A percentile compares a stretch with the other conserved stretches of the same genome.
Conservation (phyloP, 2,113 vertebrate species). For the Cyrtonyx montezumae region DNA sequence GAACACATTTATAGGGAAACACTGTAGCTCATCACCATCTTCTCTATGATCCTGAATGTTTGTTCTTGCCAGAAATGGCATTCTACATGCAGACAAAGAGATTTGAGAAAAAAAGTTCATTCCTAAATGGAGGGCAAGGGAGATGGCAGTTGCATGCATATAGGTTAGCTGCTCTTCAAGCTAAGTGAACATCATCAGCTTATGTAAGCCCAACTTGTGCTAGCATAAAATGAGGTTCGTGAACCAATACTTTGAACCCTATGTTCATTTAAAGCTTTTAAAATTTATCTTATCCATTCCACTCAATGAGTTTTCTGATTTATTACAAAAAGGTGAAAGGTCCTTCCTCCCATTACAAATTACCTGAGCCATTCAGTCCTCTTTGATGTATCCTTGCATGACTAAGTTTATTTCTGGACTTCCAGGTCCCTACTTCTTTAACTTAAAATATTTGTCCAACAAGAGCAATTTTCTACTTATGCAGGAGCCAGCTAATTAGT, state of each 20-base stretch:
- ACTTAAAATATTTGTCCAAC: conserved; percentile 55
- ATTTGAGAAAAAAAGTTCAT: background rate
- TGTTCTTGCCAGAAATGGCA: background rate
- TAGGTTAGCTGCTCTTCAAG: background rate
- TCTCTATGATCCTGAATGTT: background rate
- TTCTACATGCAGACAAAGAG: background rate
- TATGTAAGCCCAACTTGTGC: background rate
- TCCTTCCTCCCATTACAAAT: background rate
- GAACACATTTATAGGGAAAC: background rate
- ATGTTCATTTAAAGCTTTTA: background rate
- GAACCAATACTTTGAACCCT: background rate
- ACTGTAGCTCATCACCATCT: background rate
- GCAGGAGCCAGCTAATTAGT: conserved; percentile 57
- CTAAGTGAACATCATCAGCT: background rate
- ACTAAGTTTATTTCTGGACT: conserved; percentile 29
- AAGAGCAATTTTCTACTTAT: conserved; percentile 57
- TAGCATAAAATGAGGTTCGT: background rate
- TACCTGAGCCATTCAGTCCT: background rate
- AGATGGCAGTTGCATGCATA: background rate
- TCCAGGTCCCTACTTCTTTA: background rate
- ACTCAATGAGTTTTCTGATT: background rate
- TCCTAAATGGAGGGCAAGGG: background rate
- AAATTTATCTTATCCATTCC: background rate
- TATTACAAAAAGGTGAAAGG: conserved; percentile 5
- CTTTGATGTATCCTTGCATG: background rate